Evolutionary conservation across 2,113 vertebrate species (phyloP).

Genomic region (Zosterops lateralis): DNA sequence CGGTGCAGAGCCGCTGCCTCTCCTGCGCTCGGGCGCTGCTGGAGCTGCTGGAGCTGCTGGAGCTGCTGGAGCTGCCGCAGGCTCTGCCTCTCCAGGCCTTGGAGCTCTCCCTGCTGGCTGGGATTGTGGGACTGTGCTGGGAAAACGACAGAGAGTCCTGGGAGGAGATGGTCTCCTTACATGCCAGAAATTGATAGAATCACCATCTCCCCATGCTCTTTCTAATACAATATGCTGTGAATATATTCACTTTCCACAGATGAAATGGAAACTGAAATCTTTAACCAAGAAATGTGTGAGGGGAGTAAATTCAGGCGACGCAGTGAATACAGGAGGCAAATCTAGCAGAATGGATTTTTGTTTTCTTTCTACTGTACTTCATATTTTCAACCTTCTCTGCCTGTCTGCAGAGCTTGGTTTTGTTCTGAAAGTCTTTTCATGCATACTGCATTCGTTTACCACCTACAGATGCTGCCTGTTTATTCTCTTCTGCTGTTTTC

Average conservation of each 20-base stretch:
- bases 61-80: neutral
- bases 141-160: neutral
- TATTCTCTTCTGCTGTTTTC: constrained; percentile 4
- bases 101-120: neutral
- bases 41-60: neutral
- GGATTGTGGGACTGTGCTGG: neutral
- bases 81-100: neutral
- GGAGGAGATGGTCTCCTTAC: neutral
- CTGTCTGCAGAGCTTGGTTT: neutral
- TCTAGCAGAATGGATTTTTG: neutral
- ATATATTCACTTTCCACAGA: neutral
- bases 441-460: neutral
- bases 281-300: neutral
- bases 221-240: neutral
- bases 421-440: neutral
- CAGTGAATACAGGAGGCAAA: neutral
- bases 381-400: neutral
- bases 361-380: neutral
- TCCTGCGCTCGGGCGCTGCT: accelerated
- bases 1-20: accelerated
- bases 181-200: neutral
- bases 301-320: neutral
- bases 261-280: neutral
- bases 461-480: neutral
- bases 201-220: neutral